Base-by-base conservation (phyloP, 2,797 vertebrate genomes). In the Balearica regulorum region DNA sequence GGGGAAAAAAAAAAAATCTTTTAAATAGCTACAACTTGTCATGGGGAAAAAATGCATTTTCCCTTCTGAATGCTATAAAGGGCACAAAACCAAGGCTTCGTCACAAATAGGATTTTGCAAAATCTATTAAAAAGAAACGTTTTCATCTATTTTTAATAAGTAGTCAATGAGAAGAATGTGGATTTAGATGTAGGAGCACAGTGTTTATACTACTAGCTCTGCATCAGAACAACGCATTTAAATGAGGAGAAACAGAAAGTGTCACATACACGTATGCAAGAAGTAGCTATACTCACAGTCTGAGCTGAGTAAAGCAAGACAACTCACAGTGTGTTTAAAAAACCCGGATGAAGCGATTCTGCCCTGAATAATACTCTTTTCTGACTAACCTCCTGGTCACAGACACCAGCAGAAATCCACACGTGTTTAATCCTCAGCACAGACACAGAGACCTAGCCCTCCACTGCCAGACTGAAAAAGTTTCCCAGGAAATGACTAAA, bases 401-500 rank as follows among this genome's bases (percentile, higher is more conserved):
- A 49, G 70, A 6, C 77, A 28, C 22, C 4, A 29, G 62, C 76
- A 86, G 79, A n/a, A 53, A 44, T 28, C 20, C 58, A 2, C 39
- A 8, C 7, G 5, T 7, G 10, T 13, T 51, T 29, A 25, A 13
- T 1, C 29, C 83, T 11, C 10, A 0, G 55, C 28, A 31, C 55
- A 16, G n/a, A 39, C 0, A 1, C 60, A 18, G 39, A 48, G 83
- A 29, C 12, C 37, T 20, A 4, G 3, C 55, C 16, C 39, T 83
- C 66, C 7, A 14, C 43, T 84, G 18, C 6, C 5, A 24, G 48
- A 11, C 85, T 15, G 80, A 68, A 76, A 53, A 17, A 65, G 31
- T 73, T 82, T 29, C 90, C 57, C 89, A 84, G 93, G 92, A 90
- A 92, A 49, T 94, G 92, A 95, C 70, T 96, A 17, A 84, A 66